Base-by-base conservation (phyloP, 2,888 invertebrate species). In the Ferrisia virgata region DNA sequence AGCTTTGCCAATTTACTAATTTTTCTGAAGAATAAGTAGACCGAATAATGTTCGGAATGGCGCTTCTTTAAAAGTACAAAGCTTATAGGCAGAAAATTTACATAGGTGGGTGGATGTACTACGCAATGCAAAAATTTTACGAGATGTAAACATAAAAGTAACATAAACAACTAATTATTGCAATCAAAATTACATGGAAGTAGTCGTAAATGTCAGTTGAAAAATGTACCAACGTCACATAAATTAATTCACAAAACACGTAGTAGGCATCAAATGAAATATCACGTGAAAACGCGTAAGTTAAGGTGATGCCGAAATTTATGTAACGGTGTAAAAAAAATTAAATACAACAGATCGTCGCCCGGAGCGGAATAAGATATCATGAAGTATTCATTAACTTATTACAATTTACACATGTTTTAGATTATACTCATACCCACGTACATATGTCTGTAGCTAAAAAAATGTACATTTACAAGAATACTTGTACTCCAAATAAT, bases 131-230 rank as follows among this genome's bases (percentile, higher is more conserved):
- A 72, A 72, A 72, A 33, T 72, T 72, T 72, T 72, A 72, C 72
- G 72, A 72, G 72, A 72, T 72, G 72, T 72, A 33, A 72, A 72
- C 72, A 72, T 33, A 18, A 33, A 72, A 72, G 33, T 28, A 28
- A 33, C 33, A 72, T 72, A 72, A 72, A 72, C 72, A 72, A 28
- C 72, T 64, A 72, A 72, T 72, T 72, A 72, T 72, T 72, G 36
- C 72, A 33, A 72, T 72, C 72, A 72, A 72, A 72, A 72, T 33
- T 72, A 72, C n/a, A 33, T 33, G 33, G 6, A 33, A 64, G 28
- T 33, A 33, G 25, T 72, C 72, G n/a, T 33, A 72, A 72, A 72
- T 72, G 72, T 72, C 72, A 33, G 31, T 13, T 2, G n/a, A 72
- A 33, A 72, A 72, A 72, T 72, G n/a, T 72, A 33, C 33, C n/a